Evolutionary conservation across 2,797 vertebrate species (phyloP).

Genomic region (Sarcophilus harrisii): DNA sequence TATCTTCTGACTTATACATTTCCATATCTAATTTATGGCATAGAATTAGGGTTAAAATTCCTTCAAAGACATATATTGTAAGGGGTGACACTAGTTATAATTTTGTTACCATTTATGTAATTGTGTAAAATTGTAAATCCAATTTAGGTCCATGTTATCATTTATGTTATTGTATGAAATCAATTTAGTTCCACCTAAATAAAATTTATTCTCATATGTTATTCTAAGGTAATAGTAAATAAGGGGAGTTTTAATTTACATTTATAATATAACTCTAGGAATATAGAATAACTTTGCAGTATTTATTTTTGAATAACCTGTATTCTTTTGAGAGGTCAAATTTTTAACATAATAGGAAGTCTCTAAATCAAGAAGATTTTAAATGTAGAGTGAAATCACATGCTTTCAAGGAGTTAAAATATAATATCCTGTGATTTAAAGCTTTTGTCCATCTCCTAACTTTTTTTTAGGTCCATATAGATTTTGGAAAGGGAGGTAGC

Average conservation of each 20-base stretch:
- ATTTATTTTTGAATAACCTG: neutral
- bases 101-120: neutral
- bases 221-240: neutral
- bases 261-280: neutral
- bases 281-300: neutral
- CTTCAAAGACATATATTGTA: slow-evolving; percentile 39
- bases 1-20: slow-evolving; percentile 48
- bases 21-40: slow-evolving; percentile 16
- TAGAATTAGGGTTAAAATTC: slow-evolving; percentile 57
- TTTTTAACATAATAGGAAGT: slow-evolving; percentile 33
- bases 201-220: slow-evolving; percentile 33
- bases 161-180: slow-evolving; percentile 30
- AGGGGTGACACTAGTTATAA: slow-evolving; percentile 21
- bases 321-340: slow-evolving; percentile 10
- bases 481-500: slow-evolving; percentile 48
- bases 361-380: slow-evolving; percentile 31
- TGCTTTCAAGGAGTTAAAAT: slow-evolving; percentile 29
- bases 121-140: no score
- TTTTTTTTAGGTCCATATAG: slow-evolving; percentile 6
- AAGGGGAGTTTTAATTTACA: slow-evolving; percentile 29
- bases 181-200: slow-evolving; percentile 43
- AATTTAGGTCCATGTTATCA: neutral
- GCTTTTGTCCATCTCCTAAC: slow-evolving; percentile 42
- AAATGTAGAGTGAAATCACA: slow-evolving; percentile 9
- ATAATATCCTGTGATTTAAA: slow-evolving; percentile 47